Percentiles rank a stretch among this genome's conserved stretches.
phyloP scores from a whole-genome alignment of 2,888 invertebrate species.

The Drymonia ruficornis region DNA sequence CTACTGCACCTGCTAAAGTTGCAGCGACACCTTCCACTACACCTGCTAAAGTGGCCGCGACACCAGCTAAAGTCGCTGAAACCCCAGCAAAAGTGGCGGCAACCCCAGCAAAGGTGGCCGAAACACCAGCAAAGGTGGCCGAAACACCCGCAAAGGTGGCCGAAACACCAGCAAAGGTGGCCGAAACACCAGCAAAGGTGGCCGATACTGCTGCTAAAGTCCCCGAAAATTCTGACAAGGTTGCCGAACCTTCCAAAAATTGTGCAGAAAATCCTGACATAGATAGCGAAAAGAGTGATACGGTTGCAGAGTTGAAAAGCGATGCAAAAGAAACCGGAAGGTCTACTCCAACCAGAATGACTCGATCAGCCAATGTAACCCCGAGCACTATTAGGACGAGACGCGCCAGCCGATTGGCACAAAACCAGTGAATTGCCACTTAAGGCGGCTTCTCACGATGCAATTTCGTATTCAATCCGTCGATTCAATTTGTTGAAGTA shows the following conservation, averaged over 20 bases:
- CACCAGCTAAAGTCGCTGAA: neutral
- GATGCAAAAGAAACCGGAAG: constrained; percentile 35
- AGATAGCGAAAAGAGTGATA: constrained; percentile 18
- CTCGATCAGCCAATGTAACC: constrained; percentile 50
- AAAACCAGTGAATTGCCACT: constrained; percentile 32
- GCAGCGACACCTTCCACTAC: neutral
- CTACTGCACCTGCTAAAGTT: constrained; percentile 1
- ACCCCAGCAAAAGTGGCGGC: neutral
- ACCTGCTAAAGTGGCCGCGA: neutral
- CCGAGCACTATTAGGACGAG: constrained; percentile 61
- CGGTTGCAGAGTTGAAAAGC: constrained; percentile 32
- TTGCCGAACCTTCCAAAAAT: neutral
- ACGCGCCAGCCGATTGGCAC: constrained; percentile 56
- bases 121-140: constrained; percentile 5
- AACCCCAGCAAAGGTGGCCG: neutral
- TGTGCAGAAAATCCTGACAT: neutral
- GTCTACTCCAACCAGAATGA: constrained; percentile 51
- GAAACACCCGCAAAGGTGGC: neutral
- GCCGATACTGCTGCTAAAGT: neutral
- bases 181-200: neutral
- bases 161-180: neutral
- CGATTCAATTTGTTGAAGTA: no score
- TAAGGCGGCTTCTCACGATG: no score
- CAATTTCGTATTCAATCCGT: no score
- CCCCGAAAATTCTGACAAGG: neutral